These are phyloP conservation scores for Parazoanthus swiftii DNA, from an alignment of 92 coral and sea anemone genomes.

Conservation along the genomic window DNA sequence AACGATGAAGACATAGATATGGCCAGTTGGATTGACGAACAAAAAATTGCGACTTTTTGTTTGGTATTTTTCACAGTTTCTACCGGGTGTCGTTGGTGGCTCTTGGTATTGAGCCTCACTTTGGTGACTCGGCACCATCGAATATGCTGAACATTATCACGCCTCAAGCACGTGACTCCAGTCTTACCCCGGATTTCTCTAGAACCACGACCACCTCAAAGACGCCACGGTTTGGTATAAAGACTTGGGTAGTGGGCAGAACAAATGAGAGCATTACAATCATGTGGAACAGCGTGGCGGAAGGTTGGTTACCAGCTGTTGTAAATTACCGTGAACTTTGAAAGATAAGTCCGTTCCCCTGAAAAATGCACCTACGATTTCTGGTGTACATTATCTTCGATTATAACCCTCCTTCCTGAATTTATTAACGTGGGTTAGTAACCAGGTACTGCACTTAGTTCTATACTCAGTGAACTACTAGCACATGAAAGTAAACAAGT, in stretches of 20 bases:
- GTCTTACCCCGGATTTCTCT: slow-evolving; percentile 17
- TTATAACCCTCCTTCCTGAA: background rate
- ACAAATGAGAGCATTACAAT: slow-evolving; percentile 18
- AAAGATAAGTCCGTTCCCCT: background rate
- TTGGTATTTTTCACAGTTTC: slow-evolving; percentile 45
- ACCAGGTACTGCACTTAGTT: too few species aligned
- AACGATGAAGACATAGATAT: background rate
- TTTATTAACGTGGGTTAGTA: too few species aligned
- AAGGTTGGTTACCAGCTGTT: background rate
- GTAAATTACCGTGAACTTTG: background rate
- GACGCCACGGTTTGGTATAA: slow-evolving; percentile 1
- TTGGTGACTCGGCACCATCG: slow-evolving; percentile 76
- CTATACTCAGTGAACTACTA: too few species aligned
- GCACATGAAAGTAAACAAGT: too few species aligned
- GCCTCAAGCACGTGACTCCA: slow-evolving; percentile 41
- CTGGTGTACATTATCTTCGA: background rate
- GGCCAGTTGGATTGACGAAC: too few species aligned
- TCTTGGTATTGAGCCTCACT: slow-evolving; percentile 57
- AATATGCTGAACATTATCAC: slow-evolving; percentile 69
- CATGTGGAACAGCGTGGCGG: background rate
- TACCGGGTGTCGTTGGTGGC: slow-evolving; percentile 69
- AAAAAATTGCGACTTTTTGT: background rate
- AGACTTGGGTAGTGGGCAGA: slow-evolving; percentile 3
- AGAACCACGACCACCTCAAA: slow-evolving; percentile 10
- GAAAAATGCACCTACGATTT: background rate